Percentiles rank a stretch among this genome's conserved stretches.
Conservation (phyloP, 2,113 vertebrate species). For the Loxodonta africana region DNA sequence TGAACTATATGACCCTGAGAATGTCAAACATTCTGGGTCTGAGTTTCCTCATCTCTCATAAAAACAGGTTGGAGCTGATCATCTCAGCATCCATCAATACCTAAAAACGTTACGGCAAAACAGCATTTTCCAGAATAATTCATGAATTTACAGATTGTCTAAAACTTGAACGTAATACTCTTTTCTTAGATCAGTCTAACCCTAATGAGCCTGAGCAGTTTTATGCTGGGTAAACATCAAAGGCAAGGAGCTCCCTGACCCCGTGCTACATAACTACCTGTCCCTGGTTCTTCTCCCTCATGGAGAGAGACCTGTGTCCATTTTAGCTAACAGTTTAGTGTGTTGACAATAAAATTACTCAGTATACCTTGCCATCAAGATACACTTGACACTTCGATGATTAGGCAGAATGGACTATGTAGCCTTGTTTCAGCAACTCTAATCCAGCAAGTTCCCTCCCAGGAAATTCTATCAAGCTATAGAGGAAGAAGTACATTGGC, state of each 20-base stretch:
- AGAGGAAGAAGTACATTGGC: background rate
- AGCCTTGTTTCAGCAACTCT: constrained; percentile 28
- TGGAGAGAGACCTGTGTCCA: background rate
- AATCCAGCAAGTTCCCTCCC: background rate
- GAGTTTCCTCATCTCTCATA: background rate
- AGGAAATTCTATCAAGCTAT: constrained; percentile 47
- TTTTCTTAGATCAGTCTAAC: background rate
- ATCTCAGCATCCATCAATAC: background rate
- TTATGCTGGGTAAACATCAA: background rate
- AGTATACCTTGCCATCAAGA: background rate
- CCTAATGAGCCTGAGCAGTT: background rate
- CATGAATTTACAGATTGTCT: background rate
- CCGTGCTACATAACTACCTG: background rate
- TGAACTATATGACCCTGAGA: background rate
- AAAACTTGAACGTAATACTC: background rate
- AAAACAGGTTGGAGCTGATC: background rate
- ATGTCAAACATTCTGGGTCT: background rate
- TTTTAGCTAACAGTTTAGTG: background rate
- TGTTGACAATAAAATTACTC: background rate
- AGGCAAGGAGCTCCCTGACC: background rate
- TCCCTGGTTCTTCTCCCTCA: background rate
- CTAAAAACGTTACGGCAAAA: background rate
- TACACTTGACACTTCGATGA: background rate
- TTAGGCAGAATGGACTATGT: background rate
- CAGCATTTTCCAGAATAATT: background rate